A percentile compares a stretch with the other conserved stretches of the same genome.
Evolutionary conservation across 2,113 vertebrate genomes (phyloP).

Genomic region (Oncorhynchus keta): DNA sequence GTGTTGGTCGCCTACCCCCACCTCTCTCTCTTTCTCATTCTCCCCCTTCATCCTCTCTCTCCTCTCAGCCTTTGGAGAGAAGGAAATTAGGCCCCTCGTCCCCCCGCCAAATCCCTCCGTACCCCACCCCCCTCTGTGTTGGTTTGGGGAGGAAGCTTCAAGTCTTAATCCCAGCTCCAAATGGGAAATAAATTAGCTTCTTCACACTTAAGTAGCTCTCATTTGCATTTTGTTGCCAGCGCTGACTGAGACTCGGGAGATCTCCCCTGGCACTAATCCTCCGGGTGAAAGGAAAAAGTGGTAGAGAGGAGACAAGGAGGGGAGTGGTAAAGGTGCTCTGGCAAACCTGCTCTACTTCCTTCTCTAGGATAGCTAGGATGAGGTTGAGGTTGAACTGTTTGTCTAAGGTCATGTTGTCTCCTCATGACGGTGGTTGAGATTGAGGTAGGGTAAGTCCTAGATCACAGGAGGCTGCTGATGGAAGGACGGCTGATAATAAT

Average conservation of each 20-base stretch:
- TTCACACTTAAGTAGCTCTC: constrained; percentile 87
- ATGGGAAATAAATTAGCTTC: constrained; percentile 87
- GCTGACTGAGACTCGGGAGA: constrained; percentile 62
- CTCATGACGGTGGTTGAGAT: not conserved
- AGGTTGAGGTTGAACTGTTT: not conserved
- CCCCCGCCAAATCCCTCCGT: constrained; percentile 2
- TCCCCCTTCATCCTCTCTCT: not conserved
- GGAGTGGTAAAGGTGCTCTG: not conserved
- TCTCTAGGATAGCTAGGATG: constrained; percentile 13
- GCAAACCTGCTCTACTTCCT: constrained; percentile 42
- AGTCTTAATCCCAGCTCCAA: constrained; percentile 81
- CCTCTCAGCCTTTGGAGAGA: constrained; percentile 10
- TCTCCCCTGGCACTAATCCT: constrained; percentile 75
- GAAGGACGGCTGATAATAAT: too few species aligned
- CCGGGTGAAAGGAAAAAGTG: constrained; percentile 60
- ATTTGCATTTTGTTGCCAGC: constrained; percentile 75
- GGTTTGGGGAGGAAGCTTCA: constrained; percentile 72
- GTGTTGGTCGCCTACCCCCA: constrained; percentile 30
- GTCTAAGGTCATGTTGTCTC: not conserved
- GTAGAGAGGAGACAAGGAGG: constrained; percentile 29
- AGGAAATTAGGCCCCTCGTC: constrained; percentile 48
- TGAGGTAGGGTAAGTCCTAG: not conserved
- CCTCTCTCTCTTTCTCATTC: constrained; percentile 18
- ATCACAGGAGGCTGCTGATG: too few species aligned
- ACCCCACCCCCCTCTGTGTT: constrained; percentile 16